A percentile compares a stretch with the other conserved stretches of the same genome.
phyloP scores from a whole-genome alignment of 2,113 vertebrate species.

The Sinocyclocheilus anshuiensis region DNA sequence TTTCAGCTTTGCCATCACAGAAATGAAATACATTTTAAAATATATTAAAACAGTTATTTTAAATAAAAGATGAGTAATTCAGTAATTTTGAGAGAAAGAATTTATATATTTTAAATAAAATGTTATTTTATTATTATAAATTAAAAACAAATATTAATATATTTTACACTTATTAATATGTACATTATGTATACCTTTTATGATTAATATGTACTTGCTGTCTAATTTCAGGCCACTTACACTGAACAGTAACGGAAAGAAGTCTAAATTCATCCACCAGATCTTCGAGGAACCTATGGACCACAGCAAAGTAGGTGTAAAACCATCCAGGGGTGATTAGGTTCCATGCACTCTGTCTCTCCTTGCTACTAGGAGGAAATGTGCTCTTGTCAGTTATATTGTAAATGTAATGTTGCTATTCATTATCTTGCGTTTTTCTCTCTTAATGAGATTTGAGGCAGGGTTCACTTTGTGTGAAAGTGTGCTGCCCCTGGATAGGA shows the following conservation, averaged over 20 bases:
- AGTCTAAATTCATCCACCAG: conserved; percentile 88
- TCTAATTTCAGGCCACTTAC: conserved; percentile 80
- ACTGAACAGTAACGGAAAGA: conserved; percentile 88
- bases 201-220: not conserved
- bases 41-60: not conserved
- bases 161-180: not conserved
- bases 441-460: conserved; percentile 44
- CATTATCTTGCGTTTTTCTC: conserved; percentile 20
- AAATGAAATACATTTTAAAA: not conserved
- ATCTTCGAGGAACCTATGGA: conserved; percentile 87
- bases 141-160: not conserved
- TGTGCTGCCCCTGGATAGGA: conserved; percentile 26
- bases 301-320: conserved; percentile 74
- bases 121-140: not conserved
- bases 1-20: not conserved
- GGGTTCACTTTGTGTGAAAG: conserved; percentile 26
- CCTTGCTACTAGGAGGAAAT: not conserved
- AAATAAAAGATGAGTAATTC: not conserved
- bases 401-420: conserved; percentile 4
- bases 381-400: not conserved
- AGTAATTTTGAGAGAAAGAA: not conserved
- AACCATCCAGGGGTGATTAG: conserved; percentile 54
- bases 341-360: not conserved
- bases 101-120: not conserved
- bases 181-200: too few relatives aligned